Evolutionary conservation across 2,113 vertebrate species (phyloP).

Genomic region (Gallinago paraguaiae): DNA sequence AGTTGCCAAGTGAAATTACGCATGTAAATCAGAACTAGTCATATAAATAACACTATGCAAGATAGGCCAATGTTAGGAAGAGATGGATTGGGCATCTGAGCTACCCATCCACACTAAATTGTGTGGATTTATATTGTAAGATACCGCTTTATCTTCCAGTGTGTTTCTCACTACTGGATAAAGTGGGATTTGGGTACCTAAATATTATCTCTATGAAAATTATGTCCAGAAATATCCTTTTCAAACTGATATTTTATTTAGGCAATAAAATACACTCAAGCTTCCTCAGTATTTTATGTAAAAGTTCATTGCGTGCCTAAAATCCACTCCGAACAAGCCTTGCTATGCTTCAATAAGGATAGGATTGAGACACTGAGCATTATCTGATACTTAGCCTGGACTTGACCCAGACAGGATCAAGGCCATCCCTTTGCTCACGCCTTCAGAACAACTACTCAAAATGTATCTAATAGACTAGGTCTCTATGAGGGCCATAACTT

Average conservation of each 20-base stretch:
- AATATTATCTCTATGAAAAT: neutral
- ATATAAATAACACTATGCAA: neutral
- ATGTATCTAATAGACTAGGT: neutral
- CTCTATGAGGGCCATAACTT: neutral
- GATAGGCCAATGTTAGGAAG: neutral
- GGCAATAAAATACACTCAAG: neutral
- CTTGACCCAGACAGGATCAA: neutral
- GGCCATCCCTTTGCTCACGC: neutral
- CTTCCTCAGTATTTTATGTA: neutral
- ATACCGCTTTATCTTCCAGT: neutral
- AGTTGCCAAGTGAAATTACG: neutral
- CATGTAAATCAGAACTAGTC: neutral
- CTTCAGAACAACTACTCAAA: neutral
- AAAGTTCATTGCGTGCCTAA: neutral
- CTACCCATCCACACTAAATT: neutral
- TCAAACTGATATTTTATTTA: neutral
- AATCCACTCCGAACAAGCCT: neutral
- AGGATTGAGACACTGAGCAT: neutral
- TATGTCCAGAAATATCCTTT: neutral
- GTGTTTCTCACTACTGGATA: neutral
- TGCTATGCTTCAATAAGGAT: neutral
- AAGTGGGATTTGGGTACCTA: neutral
- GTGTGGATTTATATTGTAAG: neutral
- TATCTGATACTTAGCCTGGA: neutral
- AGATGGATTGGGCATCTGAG: neutral